Evolutionary conservation across 2,888 invertebrate genomes (phyloP).

Genomic region (Metallyticus violacea): DNA sequence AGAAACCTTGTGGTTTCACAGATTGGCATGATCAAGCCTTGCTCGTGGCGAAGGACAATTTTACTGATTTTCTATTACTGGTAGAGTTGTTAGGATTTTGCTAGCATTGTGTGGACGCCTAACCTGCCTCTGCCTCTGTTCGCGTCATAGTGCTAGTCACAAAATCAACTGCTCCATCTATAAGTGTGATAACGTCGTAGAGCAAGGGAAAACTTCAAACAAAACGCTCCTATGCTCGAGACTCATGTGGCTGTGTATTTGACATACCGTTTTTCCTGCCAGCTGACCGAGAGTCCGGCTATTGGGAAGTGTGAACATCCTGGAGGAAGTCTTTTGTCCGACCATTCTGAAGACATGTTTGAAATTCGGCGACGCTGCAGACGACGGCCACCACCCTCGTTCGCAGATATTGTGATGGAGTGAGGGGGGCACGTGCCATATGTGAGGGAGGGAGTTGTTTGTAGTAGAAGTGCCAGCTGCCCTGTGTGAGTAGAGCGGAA

Average conservation of each 20-base stretch:
- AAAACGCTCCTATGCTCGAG: neutral
- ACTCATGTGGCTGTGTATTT: no score
- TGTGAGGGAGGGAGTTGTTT: neutral
- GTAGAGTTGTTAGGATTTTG: no score
- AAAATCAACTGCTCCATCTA: no score
- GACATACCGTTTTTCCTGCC: neutral
- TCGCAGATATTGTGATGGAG: neutral
- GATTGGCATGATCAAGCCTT: no score
- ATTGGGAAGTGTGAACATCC: neutral
- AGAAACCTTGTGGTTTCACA: no score
- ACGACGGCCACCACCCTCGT: neutral
- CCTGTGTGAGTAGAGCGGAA: neutral
- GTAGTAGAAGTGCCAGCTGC: neutral
- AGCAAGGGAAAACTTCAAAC: neutral
- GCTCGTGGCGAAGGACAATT: no score
- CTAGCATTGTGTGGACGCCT: no score
- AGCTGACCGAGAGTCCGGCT: no score
- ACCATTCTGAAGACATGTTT: neutral
- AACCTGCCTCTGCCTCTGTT: no score
- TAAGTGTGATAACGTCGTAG: neutral
- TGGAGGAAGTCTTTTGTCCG: neutral
- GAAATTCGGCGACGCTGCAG: neutral
- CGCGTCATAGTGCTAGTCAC: no score
- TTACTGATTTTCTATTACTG: no score
- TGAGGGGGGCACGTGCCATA: neutral